phyloP scores from a whole-genome alignment of 2,888 invertebrate genomes.

The Minunthozetes semirufus region DNA sequence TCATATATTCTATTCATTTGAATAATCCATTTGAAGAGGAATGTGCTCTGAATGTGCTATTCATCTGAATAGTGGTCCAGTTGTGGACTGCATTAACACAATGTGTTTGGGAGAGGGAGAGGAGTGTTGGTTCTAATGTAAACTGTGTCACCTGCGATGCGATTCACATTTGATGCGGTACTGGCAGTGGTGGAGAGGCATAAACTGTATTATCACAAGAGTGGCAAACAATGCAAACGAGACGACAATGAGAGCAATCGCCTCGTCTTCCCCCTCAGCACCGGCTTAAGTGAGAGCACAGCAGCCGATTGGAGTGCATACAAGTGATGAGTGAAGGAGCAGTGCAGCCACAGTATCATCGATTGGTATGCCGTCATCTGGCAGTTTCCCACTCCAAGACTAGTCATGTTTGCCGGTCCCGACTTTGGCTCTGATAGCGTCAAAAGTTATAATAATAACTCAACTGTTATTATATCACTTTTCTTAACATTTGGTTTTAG shows the following conservation, averaged over 20 bases:
- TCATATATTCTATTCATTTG: too few relatives aligned
- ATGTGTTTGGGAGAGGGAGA: neutral
- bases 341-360: neutral
- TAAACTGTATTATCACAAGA: neutral
- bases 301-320: neutral
- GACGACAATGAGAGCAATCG: neutral
- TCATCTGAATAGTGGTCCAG: too few relatives aligned
- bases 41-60: too few relatives aligned
- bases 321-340: neutral
- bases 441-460: conserved; percentile 14
- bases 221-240: neutral
- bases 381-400: conserved; percentile 8
- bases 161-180: conserved; percentile 17
- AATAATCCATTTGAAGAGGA: neutral
- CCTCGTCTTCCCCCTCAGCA: neutral
- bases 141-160: conserved; percentile 18
- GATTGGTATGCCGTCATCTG: conserved; percentile 22
- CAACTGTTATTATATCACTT: neutral
- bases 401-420: neutral
- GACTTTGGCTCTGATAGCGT: neutral
- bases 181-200: neutral
- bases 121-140: neutral
- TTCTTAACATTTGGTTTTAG: neutral
- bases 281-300: neutral
- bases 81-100: neutral